Base-by-base conservation (phyloP, 92 coral and sea anemone species). In the Epizoanthus stellaris region DNA sequence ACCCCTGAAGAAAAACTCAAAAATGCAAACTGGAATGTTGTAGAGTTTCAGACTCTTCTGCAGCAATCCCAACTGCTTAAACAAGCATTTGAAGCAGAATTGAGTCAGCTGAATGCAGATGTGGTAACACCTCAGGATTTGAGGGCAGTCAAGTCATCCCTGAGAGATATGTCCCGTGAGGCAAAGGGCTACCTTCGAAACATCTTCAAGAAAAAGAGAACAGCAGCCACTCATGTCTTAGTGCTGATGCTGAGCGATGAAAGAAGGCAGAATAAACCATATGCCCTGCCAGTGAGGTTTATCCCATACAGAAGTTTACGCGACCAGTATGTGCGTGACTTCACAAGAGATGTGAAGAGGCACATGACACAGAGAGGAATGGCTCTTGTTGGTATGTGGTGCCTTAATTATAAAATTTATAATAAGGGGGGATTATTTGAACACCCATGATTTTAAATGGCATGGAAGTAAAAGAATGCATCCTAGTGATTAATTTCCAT, bases 241-340 rank as follows among this genome's bases (percentile, higher is more conserved):
- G 89, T 85, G 21, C 62, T 77, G 14, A 77, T 89, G 89, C 21
- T 86, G n/a, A 82, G 90, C 2, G 86, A 87, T 82, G 91, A 87
- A 49, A 64, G 58, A 67, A 81, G 88, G 62, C 45, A 63, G 23
- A 56, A 38, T 8, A 90, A 90, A 45, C 90, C 93, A 3, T 89
- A 86, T 80, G 90, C 92, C 14, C 62, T 89, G 54, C 91, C 91
- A 54, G 88, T 82, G 53, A 42, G 89, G 39, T 86, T 77, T 42
- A 57, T 90, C 0, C 85, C 90, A 1, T 86, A 63, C 75, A 76
- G 67, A 68, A 86, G 70, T n/a, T n/a, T 81, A 13, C 75, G 62
- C 38, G 92, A 89, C 57, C 89, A 80, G 76, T 82, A 80, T 45
- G 81, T 89, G 15, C 70, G 87, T 4, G 87, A 89, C 30, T 23